Evolutionary conservation across 2,888 invertebrate species (phyloP), one percentile per base, ranked within the genome.

Genomic region (Schizotus pectinicornis): DNA sequence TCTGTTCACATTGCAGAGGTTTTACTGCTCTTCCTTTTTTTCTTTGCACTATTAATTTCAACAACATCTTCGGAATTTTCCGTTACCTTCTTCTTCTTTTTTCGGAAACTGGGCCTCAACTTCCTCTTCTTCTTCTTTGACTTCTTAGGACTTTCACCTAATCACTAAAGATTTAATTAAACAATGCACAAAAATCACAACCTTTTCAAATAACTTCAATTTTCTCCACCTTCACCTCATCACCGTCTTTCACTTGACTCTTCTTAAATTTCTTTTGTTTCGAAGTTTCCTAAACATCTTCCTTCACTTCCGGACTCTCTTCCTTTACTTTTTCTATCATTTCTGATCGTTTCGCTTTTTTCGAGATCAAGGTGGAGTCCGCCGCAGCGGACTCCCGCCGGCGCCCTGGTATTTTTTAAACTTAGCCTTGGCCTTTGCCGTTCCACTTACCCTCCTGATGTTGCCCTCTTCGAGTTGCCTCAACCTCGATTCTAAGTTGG

Each of bases 401-500:
- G 88, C 88, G 65, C 88, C 88, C 69, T 95, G 92, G 76, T 97
- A 98, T 81, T 95, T 97, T 71, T 97, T 95, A 75, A 95, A 94
- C 77, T 92, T 94, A 1, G 92, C 90, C 73, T 91, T 90, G 1
- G 90, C 89, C 77, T 94, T 96, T 8, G 92, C 94, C 0, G 93
- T 91, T 1, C 96, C 97, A 68, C 94, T 94, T 59, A 97, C 85
- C 72, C 89, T 85, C 46, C 87, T 85, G 48, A 91, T 74, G 78
- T 92, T 92, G 0, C 94, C 94, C 74, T 94, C 94, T 77, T 97
- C 95, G 41, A 98, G 82, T 61, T 94, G 73, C 63, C 89, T 80
- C 47, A 98, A 77, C 55, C 90, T 84, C 1, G 86, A 83, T 79
- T 98, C 97, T 53, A 99, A 79, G 76, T 92, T 95, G 0, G 92